Evolutionary conservation across 2,888 invertebrate genomes (phyloP), one percentile per base, ranked within the genome.

Genomic region (Diadegma fenestrale): DNA sequence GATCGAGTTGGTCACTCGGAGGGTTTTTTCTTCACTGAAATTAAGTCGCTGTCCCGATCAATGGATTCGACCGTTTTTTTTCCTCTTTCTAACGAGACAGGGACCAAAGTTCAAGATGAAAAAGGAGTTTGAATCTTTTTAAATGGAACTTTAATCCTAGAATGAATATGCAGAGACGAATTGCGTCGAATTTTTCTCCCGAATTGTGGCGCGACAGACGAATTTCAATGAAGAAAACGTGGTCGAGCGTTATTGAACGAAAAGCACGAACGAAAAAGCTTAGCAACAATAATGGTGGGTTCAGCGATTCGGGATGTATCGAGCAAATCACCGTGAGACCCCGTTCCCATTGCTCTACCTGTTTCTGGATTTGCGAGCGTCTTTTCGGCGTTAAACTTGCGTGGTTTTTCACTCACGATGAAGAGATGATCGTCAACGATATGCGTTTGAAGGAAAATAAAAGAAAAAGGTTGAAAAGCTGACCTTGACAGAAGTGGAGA

Each of bases 271-370:
- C 17, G 8, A 64, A 51, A 66, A 12, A 30, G 30, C 7, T 54
- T 63, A 63, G 26, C 12, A 43, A 73, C 68, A 10, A 75, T 72
- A 43, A 43, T 45, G 6, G 14, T 82, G 61, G 12, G 6, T 75
- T 71, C 72, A 22, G 12, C 54, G 54, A 69, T 66, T 64, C 48
- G 45, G 30, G 48, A 43, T 58, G 12, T 66, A 69, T 26, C 6
- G 61, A 80, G 82, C 80, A 33, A 37, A 80, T 84, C 80, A 86
- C 87, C 87, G 84, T 87, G 87, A 86, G 82, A 86, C 82, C 82
- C 86, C 86, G 80, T 63, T 73, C 76, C 54, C 61, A 41, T 48
- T 58, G 14, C 14, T 3, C 14, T 58, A 5, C 58, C 58, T 22
- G 26, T 58, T 26, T 26, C 26, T 14, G 14, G 26, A 1, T 14